phyloP scores from a whole-genome alignment of 2,113 vertebrate genomes.

The Athene noctua region DNA sequence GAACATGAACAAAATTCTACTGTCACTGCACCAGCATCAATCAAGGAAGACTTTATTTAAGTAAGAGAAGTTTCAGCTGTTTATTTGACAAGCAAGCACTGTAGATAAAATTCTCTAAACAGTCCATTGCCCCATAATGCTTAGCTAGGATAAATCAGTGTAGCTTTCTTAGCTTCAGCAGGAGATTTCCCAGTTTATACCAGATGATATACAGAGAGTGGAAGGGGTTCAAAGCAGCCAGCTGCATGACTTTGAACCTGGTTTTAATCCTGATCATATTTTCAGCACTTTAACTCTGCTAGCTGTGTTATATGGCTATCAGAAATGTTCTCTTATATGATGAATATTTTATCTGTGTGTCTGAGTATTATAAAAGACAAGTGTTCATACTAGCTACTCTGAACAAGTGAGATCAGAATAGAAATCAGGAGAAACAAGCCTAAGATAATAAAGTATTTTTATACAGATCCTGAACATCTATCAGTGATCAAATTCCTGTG shows the following conservation, averaged over 20 bases:
- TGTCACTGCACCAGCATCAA: neutral
- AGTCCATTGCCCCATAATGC: neutral
- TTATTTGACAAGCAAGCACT: neutral
- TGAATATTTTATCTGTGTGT: neutral
- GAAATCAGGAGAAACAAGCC: neutral
- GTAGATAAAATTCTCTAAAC: neutral
- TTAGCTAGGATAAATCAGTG: neutral
- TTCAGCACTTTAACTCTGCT: neutral
- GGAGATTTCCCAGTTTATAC: neutral
- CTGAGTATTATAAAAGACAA: neutral
- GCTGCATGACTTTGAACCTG: neutral
- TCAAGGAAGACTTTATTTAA: neutral
- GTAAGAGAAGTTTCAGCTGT: neutral
- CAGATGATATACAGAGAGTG: neutral
- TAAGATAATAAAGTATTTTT: neutral
- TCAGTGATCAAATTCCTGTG: neutral
- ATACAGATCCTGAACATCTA: neutral
- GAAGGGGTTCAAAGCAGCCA: neutral
- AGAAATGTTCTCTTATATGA: neutral
- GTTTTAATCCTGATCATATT: neutral
- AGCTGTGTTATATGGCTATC: neutral
- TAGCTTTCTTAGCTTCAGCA: neutral
- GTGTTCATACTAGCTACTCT: neutral
- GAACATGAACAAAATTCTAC: neutral
- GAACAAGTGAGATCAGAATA: neutral